Evolutionary conservation across 2,888 invertebrate species (phyloP).

Genomic region (Eutolmus rufibarbis): DNA sequence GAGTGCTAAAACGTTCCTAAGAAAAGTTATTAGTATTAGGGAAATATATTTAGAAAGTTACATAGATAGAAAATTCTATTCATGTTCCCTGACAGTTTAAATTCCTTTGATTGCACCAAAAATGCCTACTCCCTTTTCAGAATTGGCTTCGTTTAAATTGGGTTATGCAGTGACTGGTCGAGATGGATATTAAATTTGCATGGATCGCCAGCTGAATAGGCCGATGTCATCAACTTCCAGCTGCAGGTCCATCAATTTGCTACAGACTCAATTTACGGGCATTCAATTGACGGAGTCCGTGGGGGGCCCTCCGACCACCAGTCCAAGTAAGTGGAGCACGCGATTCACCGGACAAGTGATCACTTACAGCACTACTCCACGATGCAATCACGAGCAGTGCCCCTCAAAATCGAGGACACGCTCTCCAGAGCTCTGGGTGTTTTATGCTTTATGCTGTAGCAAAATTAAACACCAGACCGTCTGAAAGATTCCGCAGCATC

Average conservation of each 20-base stretch:
- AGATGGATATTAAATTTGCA: not conserved
- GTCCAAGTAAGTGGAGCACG: not conserved
- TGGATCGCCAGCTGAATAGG: not conserved
- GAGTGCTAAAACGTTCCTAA: too few relatives aligned
- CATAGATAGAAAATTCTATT: too few relatives aligned
- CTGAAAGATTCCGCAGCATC: not conserved
- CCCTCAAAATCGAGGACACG: not conserved
- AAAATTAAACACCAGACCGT: not conserved
- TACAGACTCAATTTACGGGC: not conserved
- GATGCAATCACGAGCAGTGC: not conserved
- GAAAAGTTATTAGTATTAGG: too few relatives aligned
- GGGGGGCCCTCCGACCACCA: not conserved
- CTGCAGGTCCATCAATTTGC: not conserved
- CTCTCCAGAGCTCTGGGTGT: not conserved
- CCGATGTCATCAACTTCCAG: not conserved
- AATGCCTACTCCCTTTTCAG: not conserved
- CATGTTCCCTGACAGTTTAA: not conserved
- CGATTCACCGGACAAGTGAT: not conserved
- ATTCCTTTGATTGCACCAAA: not conserved
- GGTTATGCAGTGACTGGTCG: not conserved
- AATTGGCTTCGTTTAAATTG: not conserved
- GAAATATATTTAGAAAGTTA: too few relatives aligned
- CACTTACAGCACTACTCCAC: not conserved
- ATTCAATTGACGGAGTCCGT: not conserved
- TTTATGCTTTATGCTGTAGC: not conserved